Percentiles rank a stretch among this genome's conserved stretches.
phyloP scores from a whole-genome alignment of 2,888 invertebrate genomes.

The Synergus umbraculus region DNA sequence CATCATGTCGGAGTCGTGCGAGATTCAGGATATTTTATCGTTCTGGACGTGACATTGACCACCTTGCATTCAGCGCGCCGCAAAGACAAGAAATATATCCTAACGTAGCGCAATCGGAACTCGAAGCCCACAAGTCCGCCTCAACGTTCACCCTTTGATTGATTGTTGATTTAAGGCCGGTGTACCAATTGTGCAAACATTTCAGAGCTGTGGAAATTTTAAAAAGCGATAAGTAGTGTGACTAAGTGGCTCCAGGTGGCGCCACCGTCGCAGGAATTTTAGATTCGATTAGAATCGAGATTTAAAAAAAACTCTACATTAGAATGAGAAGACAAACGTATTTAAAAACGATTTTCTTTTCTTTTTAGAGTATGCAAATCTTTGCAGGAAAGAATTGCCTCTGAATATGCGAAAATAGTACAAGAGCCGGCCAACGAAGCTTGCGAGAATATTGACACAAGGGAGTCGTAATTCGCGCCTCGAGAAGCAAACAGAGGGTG shows the following conservation, averaged over 20 bases:
- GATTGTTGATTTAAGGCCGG: constrained; percentile 46
- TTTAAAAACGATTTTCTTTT: too few relatives aligned
- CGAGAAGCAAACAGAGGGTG: constrained; percentile 65
- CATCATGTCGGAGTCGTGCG: constrained; percentile 67
- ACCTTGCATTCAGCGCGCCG: constrained; percentile 48
- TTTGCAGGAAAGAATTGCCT: too few relatives aligned
- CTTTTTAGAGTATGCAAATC: too few relatives aligned
- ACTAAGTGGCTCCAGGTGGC: too few relatives aligned
- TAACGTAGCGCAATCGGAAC: constrained; percentile 55
- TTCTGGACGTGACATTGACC: constrained; percentile 56
- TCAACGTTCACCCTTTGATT: constrained; percentile 49
- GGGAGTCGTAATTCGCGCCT: constrained; percentile 70
- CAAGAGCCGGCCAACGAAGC: constrained; percentile 56
- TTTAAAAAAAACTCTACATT: too few relatives aligned
- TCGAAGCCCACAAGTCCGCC: constrained; percentile 47
- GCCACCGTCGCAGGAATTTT: too few relatives aligned
- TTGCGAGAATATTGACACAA: constrained; percentile 65
- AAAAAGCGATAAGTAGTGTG: too few relatives aligned
- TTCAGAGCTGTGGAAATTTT: not conserved
- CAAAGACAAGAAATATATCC: constrained; percentile 50
- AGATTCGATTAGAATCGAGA: too few relatives aligned
- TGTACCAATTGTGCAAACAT: constrained; percentile 28
- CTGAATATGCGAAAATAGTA: constrained; percentile 57
- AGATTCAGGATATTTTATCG: constrained; percentile 58
- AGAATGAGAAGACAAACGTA: too few relatives aligned